Base-by-base conservation (phyloP, 2,113 vertebrate genomes). In the Atractosteus spatula region DNA sequence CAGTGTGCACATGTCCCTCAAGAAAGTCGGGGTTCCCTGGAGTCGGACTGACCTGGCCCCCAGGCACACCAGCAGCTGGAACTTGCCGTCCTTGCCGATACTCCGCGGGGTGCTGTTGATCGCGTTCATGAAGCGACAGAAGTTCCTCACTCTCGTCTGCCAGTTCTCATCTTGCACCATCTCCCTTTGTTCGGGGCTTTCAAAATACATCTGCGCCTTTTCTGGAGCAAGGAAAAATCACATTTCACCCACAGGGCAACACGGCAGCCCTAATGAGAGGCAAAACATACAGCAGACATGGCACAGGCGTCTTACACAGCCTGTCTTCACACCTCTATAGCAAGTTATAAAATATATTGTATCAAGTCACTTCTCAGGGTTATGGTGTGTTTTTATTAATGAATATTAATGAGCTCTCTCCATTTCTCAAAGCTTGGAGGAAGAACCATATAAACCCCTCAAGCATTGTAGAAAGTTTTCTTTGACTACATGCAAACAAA, bases 21-120 rank as follows among this genome's bases (percentile, higher is more conserved):
- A 29, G 29, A 29, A 29, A 29, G 29, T 29, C 29, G 29, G 29
- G 29, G 29, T 1, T 29, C 29, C 29, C 29, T 29, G 29, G 29
- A 29, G 29, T 29, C 29, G 43, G 17, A 54, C 80, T 76, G 87
- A 99, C 97, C 97, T 98, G 82, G 97, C 95, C 81, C 97, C 97
- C 78, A 99, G 90, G 89, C 97, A 99, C 83, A 99, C 94, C 66
- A 99, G 91, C 94, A 98, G 96, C 92, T 99, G 97, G 88, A 99
- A 99, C 80, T 99, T 99, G 74, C 97, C 97, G 3, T 99, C 96
- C 85, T 99, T 99, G 83, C 97, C 97, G 3, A 99, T 98, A 88
- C 96, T 99, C 79, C 97, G 92, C 45, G 96, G 91, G 1, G 95
- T 96, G 81, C 85, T 94, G 85, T 96, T 99, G 87, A 99, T 96